A percentile compares a stretch with the other conserved stretches of the same genome.
phyloP scores from a whole-genome alignment of 2,888 invertebrate genomes.

The Scaptomyza caliginosa region DNA sequence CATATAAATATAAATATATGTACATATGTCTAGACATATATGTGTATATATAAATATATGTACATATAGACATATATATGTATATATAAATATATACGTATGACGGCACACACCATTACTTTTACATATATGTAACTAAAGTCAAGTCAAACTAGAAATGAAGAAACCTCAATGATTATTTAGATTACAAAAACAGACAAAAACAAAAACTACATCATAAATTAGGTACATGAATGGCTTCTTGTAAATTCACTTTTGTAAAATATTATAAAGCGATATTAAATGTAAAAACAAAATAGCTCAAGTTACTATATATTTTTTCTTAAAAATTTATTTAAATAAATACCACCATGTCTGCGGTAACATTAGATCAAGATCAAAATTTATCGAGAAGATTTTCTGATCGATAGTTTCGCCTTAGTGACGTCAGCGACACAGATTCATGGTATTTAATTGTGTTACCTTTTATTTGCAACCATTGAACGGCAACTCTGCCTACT shows the following conservation, averaged over 20 bases:
- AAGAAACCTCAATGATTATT: conserved; percentile 69
- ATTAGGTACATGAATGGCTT: conserved; percentile 64
- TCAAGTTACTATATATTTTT: conserved; percentile 10
- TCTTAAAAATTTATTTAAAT: background rate
- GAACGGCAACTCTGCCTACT: conserved; percentile 12
- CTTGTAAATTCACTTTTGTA: conserved; percentile 77
- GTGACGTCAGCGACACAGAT: conserved; percentile 16
- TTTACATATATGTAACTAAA: conserved; percentile 43
- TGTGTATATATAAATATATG: conserved; percentile 51
- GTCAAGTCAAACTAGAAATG: conserved; percentile 69
- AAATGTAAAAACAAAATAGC: conserved; percentile 55
- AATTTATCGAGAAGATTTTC: background rate
- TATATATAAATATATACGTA: conserved; percentile 51
- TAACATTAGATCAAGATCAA: background rate
- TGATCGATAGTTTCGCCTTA: background rate
- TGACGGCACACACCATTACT: conserved; percentile 47
- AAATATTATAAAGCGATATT: conserved; percentile 72
- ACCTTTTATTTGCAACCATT: background rate
- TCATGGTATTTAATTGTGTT: background rate
- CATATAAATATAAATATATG: conserved; percentile 57
- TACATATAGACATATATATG: conserved; percentile 50
- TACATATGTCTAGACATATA: conserved; percentile 50
- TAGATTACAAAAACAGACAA: conserved; percentile 34
- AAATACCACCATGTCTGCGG: too few relatives aligned
- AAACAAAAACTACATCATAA: conserved; percentile 39